phyloP scores from a whole-genome alignment of 53 echinoderm and acorn worm species.

The Actinopyga echinites region DNA sequence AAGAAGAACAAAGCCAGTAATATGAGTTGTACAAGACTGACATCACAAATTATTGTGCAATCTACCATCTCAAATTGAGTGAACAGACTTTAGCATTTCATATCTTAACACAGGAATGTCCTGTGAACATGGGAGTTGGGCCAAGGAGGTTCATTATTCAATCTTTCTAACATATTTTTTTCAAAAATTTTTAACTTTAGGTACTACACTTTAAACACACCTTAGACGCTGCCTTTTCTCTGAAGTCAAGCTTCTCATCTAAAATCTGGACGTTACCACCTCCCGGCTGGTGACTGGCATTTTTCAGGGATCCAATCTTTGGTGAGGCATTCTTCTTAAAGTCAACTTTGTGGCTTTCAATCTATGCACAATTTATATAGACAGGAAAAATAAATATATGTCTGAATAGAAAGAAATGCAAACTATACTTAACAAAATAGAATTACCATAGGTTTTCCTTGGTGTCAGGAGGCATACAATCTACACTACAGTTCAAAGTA shows the following conservation, averaged over 20 bases:
- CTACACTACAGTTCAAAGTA: too few species aligned
- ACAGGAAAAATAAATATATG: too few species aligned
- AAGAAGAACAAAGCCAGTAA: too few species aligned
- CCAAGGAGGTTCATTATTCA: neutral
- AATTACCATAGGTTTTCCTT: too few species aligned
- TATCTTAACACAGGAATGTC: neutral
- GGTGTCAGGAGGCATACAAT: too few species aligned
- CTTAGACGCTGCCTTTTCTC: slow-evolving; percentile 74
- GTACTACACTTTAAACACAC: slow-evolving; percentile 59
- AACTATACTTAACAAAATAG: too few species aligned
- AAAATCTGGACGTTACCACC: slow-evolving; percentile 86
- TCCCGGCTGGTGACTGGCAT: slow-evolving; percentile 79
- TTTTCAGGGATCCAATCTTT: slow-evolving; percentile 84
- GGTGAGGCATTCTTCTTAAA: slow-evolving; percentile 77
- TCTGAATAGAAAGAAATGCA: too few species aligned
- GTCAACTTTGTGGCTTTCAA: slow-evolving; percentile 79
- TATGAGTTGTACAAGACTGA: too few species aligned
- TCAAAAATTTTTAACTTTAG: too few species aligned
- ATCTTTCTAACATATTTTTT: too few species aligned
- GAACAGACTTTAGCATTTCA: neutral
- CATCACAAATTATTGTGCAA: too few species aligned
- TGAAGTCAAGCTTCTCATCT: slow-evolving; percentile 77
- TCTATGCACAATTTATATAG: slow-evolving; percentile 40
- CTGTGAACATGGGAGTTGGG: slow-evolving; percentile 38
- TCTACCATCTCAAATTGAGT: too few species aligned